A percentile compares a stretch with the other conserved stretches of the same genome.
Conservation (phyloP, 2,797 vertebrate species). For the Staurois parvus region DNA sequence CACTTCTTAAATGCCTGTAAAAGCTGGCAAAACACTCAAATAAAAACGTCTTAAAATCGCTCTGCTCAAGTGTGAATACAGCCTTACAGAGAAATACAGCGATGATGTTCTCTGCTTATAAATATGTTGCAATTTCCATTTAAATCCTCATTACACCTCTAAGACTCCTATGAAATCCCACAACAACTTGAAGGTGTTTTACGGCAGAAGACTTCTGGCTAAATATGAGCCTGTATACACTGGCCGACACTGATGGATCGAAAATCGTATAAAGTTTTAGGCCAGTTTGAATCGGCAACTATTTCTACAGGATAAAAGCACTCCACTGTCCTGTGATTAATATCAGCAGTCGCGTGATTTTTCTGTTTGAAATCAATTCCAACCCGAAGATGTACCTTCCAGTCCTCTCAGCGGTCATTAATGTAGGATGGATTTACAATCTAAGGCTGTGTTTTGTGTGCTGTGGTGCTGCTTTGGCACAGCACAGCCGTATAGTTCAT, state of each 20-base stretch:
- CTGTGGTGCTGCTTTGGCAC: constrained; percentile 40
- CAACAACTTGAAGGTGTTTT: background rate
- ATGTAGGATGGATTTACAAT: constrained; percentile 49
- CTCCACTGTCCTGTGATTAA: constrained; percentile 50
- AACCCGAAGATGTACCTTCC: constrained; percentile 58
- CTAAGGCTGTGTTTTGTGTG: constrained; percentile 47
- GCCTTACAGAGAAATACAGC: background rate
- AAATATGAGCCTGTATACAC: constrained; percentile 38
- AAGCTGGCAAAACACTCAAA: no score
- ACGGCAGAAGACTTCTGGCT: constrained; percentile 6
- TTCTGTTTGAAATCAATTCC: constrained; percentile 61
- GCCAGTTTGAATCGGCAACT: constrained; percentile 41
- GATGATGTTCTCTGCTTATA: background rate
- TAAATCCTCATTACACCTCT: background rate
- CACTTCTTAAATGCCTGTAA: no score
- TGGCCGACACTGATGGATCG: constrained; percentile 50
- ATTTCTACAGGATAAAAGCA: constrained; percentile 53
- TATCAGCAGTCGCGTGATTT: constrained; percentile 51
- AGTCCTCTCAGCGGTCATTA: constrained; percentile 56
- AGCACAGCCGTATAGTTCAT: constrained; percentile 39
- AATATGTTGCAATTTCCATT: background rate
- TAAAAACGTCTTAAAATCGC: no score
- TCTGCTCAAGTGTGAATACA: no score
- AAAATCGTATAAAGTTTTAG: constrained; percentile 58
- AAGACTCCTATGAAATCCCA: background rate